Base-by-base conservation (phyloP, 2,797 vertebrate genomes). In the Toxotes lorentzi region DNA sequence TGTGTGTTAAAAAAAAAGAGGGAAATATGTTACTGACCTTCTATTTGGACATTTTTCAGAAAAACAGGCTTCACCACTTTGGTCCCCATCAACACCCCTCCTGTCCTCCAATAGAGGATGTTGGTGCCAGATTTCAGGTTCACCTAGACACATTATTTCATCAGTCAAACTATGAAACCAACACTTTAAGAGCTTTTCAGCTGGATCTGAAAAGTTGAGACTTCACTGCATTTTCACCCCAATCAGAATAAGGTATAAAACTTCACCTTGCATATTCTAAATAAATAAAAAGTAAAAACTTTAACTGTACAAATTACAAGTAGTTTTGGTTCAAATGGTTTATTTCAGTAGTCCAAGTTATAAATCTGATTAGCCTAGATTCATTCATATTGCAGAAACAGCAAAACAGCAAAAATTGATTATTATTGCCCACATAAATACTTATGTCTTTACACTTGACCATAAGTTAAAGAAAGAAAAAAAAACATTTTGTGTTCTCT, bases 51-150 rank as follows among this genome's bases (percentile, higher is more conserved):
- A 83, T 98, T 99, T 94, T 97, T 99, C 83, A 99, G 92, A 54
- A 99, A 84, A 67, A 97, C 97, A 21, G 97, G 97, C 79, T 99
- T 99, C 80, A 97, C 95, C 14, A 94, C 96, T 93, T 98, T 98
- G 21, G 95, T 93, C 0, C 96, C 96, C 94, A 99, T 95, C 16
- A 97, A 91, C 79, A 99, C 96, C 17, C 97, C 97, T 9, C 97
- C 97, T 7, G 98, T 99, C 89, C 97, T 97, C 98, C 98, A 99
- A 91, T 98, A 99, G 3, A 99, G 90, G 87, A 99, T 97, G 85
- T 99, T 99, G 67, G 96, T 96, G 43, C 98, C 98, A 57, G 98
- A 97, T 88, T 99, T 98, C 82, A 99, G 88, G 85, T 95, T 96
- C 58, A 99, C 96, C 98, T 99, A 73, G 8, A 92, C 53, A 78